A percentile compares a stretch with the other conserved stretches of the same genome.
phyloP scores from a whole-genome alignment of 2,113 vertebrate genomes.

The Erpornis zantholeuca region DNA sequence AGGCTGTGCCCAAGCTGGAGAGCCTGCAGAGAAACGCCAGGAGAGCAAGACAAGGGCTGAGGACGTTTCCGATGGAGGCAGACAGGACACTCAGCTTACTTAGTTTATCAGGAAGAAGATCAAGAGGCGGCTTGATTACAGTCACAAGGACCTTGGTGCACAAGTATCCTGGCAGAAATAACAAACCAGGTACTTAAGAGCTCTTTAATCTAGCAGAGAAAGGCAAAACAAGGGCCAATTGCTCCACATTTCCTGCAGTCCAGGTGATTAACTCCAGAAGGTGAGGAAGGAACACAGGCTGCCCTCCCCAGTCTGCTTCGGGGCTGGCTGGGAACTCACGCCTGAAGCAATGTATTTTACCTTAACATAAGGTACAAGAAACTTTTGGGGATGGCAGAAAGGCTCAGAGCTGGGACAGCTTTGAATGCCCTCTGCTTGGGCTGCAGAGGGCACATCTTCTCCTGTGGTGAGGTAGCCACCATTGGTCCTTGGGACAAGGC shows the following conservation, averaged over 20 bases:
- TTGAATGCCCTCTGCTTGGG: background rate
- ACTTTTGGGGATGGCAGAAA: background rate
- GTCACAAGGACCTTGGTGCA: background rate
- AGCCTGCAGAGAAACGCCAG: background rate
- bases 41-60: background rate
- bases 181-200: conserved; percentile 53
- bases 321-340: background rate
- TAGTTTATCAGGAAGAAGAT: conserved; percentile 55
- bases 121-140: conserved; percentile 55
- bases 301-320: background rate
- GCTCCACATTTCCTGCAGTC: conserved; percentile 10
- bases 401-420: background rate
- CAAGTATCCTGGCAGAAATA: conserved; percentile 50
- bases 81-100: conserved; percentile 7
- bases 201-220: conserved; percentile 41
- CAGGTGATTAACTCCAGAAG: background rate
- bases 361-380: background rate
- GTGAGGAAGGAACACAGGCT: background rate
- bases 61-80: background rate
- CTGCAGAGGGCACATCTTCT: conserved; percentile 76
- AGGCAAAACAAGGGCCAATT: conserved; percentile 30
- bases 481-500: conserved; percentile 36
- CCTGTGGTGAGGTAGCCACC: conserved; percentile 71
- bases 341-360: background rate
- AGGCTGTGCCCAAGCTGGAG: background rate